These are phyloP conservation scores for Rhagoletis pomonella DNA, from an alignment of 1,140 invertebrate genomes.

Conservation along the genomic window DNA sequence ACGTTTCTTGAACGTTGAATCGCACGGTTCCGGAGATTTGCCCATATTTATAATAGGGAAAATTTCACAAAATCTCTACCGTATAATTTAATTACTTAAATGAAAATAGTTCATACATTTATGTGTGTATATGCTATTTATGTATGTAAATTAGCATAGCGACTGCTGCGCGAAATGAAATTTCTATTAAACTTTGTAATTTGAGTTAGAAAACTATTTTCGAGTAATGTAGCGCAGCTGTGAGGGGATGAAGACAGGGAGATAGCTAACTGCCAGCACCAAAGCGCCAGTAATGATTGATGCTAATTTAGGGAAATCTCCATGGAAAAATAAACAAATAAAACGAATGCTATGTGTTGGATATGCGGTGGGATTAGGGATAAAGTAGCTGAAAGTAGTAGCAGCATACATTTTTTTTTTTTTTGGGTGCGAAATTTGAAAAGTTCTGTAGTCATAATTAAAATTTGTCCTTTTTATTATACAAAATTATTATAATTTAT, in stretches of 20 bases:
- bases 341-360: not conserved
- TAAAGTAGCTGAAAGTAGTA: too few species aligned
- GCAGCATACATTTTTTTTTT: too few species aligned
- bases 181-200: conserved; percentile 35
- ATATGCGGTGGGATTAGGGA: not conserved
- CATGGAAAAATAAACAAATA: not conserved
- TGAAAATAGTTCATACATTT: conserved; percentile 31
- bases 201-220: conserved; percentile 46
- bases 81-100: not conserved
- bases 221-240: not conserved
- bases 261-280: not conserved
- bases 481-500: too few species aligned
- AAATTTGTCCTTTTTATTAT: too few species aligned
- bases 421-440: too few species aligned
- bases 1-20: too few species aligned
- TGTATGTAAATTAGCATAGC: conserved; percentile 37
- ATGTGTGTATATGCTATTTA: conserved; percentile 16
- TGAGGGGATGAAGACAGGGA: not conserved
- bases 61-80: not conserved
- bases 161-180: conserved; percentile 11
- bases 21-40: too few species aligned
- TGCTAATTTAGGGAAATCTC: not conserved
- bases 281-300: not conserved
- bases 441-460: too few species aligned
- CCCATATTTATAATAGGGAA: not conserved